Evolutionary conservation across 2,888 invertebrate genomes (phyloP), one percentile per base, ranked within the genome.

Genomic region (Tortricodes alternella): DNA sequence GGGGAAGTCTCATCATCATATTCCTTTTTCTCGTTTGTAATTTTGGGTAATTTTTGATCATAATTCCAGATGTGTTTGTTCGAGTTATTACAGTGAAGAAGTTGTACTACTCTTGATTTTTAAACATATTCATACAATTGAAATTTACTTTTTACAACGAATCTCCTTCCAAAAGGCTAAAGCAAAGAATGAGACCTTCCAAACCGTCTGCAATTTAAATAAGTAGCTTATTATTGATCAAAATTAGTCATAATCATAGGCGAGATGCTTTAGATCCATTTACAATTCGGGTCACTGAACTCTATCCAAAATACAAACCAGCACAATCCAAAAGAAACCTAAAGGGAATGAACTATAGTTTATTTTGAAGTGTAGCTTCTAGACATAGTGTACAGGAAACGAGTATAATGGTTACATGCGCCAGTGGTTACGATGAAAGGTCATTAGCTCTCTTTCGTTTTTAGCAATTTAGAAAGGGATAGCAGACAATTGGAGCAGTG

Each of bases 211-310:
- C 62, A 66, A 71, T 71, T 68, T 66, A 58, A 51, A 49, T 34
- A 53, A 51, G 55, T 46, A 51, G 52, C 49, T 53, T 38, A 58
- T 59, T 60, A 52, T 19, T 35, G 48, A 63, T 59, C 63, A 50
- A 70, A 66, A 75, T 71, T 64, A 68, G 62, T 60, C 32, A 56
- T 75, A 75, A 74, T 74, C 65, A 71, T 62, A 65, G 59, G 59
- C 62, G 61, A 66, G 63, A 64, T 64, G 63, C 63, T 68, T 70
- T 61, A 64, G 69, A 71, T 70, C 67, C 71, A 71, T 72, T 68
- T 9, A 60, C 53, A 63, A 57, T 44, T 60, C 58, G 63, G 71
- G 63, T 66, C 74, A 61, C 51, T 68, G 67, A 48, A 58, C 60
- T 59, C 62, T 44, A 46, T 38, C 38, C 35, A 49, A 49, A 55